Conservation (phyloP, 2,797 vertebrate species). For the Poecilia gillii region DNA sequence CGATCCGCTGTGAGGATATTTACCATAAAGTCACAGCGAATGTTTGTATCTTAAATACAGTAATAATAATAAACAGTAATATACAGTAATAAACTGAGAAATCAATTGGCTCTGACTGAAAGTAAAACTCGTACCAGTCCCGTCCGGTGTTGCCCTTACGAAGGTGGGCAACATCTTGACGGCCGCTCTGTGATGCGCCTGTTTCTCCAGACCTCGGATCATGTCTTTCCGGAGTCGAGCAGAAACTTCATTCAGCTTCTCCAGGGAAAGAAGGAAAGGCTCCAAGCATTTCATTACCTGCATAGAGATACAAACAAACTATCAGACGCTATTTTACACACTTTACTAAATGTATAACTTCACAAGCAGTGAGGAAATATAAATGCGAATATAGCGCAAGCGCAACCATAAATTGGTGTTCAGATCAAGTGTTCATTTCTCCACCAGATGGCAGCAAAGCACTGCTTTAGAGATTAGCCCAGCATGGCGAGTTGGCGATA, state of each 20-base stretch:
- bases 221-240: slow-evolving; percentile 72
- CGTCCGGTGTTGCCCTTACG: slow-evolving; percentile 82
- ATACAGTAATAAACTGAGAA: background rate
- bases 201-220: slow-evolving; percentile 73
- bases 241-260: slow-evolving; percentile 75
- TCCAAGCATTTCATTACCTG: slow-evolving; percentile 77
- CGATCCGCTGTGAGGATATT: background rate
- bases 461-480: background rate
- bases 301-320: background rate
- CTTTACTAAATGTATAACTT: no score
- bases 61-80: background rate
- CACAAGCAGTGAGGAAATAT: background rate
- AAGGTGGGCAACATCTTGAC: slow-evolving; percentile 89
- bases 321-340: background rate
- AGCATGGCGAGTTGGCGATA: background rate
- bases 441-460: slow-evolving; percentile 15
- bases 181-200: slow-evolving; percentile 50
- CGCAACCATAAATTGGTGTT: background rate
- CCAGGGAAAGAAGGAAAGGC: slow-evolving; percentile 68
- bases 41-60: background rate
- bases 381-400: fast-evolving
- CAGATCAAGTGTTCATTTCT: background rate
- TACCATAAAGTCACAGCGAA: background rate
- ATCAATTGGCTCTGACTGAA: background rate
- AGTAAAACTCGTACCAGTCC: slow-evolving; percentile 78